Base-by-base conservation (phyloP, 2,888 invertebrate species). In the Ceramica pisi region DNA sequence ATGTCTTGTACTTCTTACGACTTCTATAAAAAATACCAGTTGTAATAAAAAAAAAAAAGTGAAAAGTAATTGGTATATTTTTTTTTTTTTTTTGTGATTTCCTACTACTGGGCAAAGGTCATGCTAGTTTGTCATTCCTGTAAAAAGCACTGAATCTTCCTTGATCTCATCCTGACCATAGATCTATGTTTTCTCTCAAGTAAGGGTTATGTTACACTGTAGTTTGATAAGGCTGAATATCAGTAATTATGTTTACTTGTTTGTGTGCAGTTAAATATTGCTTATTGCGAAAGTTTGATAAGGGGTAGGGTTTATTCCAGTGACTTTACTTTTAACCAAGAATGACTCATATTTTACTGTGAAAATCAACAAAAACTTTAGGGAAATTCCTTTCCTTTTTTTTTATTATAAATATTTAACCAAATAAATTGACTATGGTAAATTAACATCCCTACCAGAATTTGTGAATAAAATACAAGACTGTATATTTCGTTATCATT, bases 141-240 rank as follows among this genome's bases (percentile, higher is more conserved):
- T 31, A 31, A 31, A 31, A 46, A 71, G 12, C 1, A 5, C n/a
- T 7, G 2, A 35, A 35, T 55, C n/a, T 16, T 21, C 7, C 7
- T 16, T 14, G 6, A 63, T 64, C 16, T 10, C 23, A 23, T 63
- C 23, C 10, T 48, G n/a, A 64, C n/a, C 31, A 73, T 19, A 51
- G 16, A 56, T 12, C 1, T 12, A 1, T 21, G 2, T 14, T 72
- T 50, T 64, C 56, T 19, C 7, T 56, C 7, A 38, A 46, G 67
- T 74, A 74, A 60, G 60, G 73, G 44, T 44, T 35, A 60, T 23
- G 48, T 55, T 60, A 1, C 35, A 73, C 53, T 55, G 10, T 51
- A 16, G 41, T 26, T 12, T 48, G 74, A 74, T 67, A 74, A 53
- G 31, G 21, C 14, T 41, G 19, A 41, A 35, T 67, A 60, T 60